Conservation (phyloP, 2,797 vertebrate species). For the Prionace glauca region DNA sequence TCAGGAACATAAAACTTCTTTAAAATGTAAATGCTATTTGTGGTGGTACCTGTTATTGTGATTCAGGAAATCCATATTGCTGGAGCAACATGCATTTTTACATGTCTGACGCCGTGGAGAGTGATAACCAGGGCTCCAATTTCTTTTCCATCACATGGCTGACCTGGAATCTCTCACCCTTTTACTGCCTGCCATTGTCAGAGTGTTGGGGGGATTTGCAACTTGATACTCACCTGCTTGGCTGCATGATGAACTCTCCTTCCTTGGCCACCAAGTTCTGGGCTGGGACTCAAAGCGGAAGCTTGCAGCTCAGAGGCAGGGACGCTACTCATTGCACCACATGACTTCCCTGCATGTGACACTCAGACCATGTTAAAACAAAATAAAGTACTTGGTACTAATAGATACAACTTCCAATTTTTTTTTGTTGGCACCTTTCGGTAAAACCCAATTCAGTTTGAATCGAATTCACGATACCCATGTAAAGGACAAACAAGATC, state of each 20-base stretch:
- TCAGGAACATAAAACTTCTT: neutral
- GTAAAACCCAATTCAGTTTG: too few species aligned
- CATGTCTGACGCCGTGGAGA: too few species aligned
- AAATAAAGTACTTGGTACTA: neutral
- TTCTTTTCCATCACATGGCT: too few species aligned
- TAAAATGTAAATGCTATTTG: neutral
- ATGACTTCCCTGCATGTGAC: too few species aligned
- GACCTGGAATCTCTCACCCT: too few species aligned
- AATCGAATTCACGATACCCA: too few species aligned
- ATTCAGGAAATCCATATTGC: too few species aligned
- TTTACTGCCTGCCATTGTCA: neutral
- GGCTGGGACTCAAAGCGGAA: neutral
- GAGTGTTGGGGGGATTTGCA: neutral
- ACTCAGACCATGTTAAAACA: neutral
- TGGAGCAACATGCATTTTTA: too few species aligned
- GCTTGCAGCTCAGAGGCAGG: neutral
- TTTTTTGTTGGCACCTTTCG: too few species aligned
- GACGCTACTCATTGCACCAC: neutral
- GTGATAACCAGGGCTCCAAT: too few species aligned
- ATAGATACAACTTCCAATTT: neutral
- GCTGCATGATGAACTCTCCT: neutral
- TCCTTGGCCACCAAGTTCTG: neutral
- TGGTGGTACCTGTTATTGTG: too few species aligned
- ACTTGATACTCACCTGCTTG: neutral
- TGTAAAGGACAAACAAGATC: too few species aligned